Conservation (phyloP, 2,888 invertebrate genomes). For the Scaptomyza reducta region DNA sequence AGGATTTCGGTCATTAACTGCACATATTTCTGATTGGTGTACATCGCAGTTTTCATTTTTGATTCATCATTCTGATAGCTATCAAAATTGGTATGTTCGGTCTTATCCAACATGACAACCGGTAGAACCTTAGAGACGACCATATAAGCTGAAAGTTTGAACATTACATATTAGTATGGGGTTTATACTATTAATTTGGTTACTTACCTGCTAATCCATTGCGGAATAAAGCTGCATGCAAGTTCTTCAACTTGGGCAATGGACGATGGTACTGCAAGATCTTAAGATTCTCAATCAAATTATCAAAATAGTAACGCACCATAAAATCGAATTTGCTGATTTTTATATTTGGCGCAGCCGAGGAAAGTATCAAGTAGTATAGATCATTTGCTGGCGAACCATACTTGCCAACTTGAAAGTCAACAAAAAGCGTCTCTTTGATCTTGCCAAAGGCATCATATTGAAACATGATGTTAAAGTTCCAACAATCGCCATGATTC, state of each 20-base stretch:
- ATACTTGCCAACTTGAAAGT: slow-evolving; percentile 79
- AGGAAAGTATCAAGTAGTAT: slow-evolving; percentile 75
- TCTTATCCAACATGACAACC: slow-evolving; percentile 80
- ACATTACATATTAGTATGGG: background rate
- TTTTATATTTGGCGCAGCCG: slow-evolving; percentile 74
- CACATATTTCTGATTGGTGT: slow-evolving; percentile 79
- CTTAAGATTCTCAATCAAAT: slow-evolving; percentile 80
- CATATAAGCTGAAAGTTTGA: slow-evolving; percentile 72
- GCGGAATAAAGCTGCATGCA: slow-evolving; percentile 77
- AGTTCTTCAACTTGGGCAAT: slow-evolving; percentile 78
- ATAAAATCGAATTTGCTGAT: slow-evolving; percentile 81
- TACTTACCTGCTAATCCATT: slow-evolving; percentile 80
- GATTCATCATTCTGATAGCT: slow-evolving; percentile 66
- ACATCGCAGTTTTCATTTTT: slow-evolving; percentile 79
- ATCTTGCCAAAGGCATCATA: slow-evolving; percentile 81
- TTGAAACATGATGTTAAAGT: slow-evolving; percentile 82
- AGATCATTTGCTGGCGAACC: slow-evolving; percentile 80
- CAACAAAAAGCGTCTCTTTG: slow-evolving; percentile 75
- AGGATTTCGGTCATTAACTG: slow-evolving; percentile 76
- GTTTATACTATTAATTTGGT: background rate
- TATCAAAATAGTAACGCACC: slow-evolving; percentile 80
- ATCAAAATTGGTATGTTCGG: slow-evolving; percentile 60
- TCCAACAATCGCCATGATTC: slow-evolving; percentile 82
- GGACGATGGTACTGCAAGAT: slow-evolving; percentile 80
- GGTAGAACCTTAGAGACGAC: slow-evolving; percentile 81